Evolutionary conservation across 2,113 vertebrate species (phyloP).

Genomic region (Condylura cristata): DNA sequence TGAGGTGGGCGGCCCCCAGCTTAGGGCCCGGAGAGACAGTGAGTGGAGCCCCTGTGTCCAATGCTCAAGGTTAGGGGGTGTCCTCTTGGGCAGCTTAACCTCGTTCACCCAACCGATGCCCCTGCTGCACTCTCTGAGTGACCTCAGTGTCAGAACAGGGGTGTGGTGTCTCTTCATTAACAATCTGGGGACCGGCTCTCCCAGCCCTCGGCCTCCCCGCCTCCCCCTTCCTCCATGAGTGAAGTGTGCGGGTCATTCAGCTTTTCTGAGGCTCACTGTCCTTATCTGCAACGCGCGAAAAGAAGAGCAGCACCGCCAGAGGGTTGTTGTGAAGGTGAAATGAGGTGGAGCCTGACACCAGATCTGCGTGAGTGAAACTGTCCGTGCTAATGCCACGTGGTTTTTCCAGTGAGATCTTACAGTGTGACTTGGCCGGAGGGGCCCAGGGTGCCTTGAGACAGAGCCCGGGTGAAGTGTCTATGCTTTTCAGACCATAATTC

Average conservation of each 20-base stretch:
- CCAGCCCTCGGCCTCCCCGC: not conserved
- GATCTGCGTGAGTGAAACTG: too few relatives aligned
- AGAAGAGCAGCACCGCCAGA: not conserved
- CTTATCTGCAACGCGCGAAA: not conserved
- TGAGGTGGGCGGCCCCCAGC: not conserved
- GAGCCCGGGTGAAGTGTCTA: not conserved
- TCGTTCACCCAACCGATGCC: too few relatives aligned
- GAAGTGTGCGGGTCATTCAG: not conserved
- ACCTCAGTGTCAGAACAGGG: not conserved
- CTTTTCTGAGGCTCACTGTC: not conserved
- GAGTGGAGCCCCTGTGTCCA: not conserved
- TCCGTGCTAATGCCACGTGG: not conserved
- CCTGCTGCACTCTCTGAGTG: not conserved
- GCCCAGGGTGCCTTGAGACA: not conserved
- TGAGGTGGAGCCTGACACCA: not conserved
- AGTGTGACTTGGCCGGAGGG: not conserved
- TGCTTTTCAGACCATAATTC: not conserved
- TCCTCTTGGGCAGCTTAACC: not conserved
- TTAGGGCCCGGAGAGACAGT: rapidly evolving
- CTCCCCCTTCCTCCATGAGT: not conserved
- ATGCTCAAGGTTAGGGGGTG: too few relatives aligned
- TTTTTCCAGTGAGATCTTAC: not conserved
- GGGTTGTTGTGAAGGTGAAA: not conserved
- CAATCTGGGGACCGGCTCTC: not conserved
- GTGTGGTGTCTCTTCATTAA: not conserved